Base-by-base conservation (phyloP, 30 jellyfish, hydroid and myxozoan genomes). In the Mastigias papua region DNA sequence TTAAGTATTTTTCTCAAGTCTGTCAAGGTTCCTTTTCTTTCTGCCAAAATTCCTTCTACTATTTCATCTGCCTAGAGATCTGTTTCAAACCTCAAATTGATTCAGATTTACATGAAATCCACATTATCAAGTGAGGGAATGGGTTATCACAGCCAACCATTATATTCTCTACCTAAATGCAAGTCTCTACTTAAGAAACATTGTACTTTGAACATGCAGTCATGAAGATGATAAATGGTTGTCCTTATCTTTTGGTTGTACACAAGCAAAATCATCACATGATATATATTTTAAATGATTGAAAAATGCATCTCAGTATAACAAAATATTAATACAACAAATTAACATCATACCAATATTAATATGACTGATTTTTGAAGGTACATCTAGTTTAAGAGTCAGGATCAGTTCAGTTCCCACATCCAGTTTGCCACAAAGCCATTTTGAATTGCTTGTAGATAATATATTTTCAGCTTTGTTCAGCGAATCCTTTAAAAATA, bases 311-410 rank as follows among this genome's bases (percentile, higher is more conserved):
- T 46, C 60, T 46, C 60, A 16, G 60, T 16, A 46, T 46, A 46
- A 46, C 16, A 6, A 6, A 46, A 6, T 46, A 16, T 46, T 46
- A 46, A 46, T 8, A 46, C 8, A 46, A 46, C 60, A 46, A 46
- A 6, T 8, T 46, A 6, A 16, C 60, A 46, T 46, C 13, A 11
- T 22, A 65, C 77, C 77, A 22, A 65, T 65, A 65, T 65, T 65
- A 65, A 65, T 26, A 25, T 65, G 77, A 23, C 19, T 34, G 32
- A 65, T 65, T 65, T 17, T 21, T 65, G 77, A 65, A 65, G 42
- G 11, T 13, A 5, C 16, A 1, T 65, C 46, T 9, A 65, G 42
- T 17, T 34, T 5, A 21, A 65, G 77, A 17, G 11, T 34, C 2
- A 65, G 23, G 11, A 17, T 65, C 22, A 65, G 77, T 13, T 17